These are phyloP conservation scores for Columba janthina DNA, from an alignment of 2,113 vertebrate species.

Conservation along the genomic window DNA sequence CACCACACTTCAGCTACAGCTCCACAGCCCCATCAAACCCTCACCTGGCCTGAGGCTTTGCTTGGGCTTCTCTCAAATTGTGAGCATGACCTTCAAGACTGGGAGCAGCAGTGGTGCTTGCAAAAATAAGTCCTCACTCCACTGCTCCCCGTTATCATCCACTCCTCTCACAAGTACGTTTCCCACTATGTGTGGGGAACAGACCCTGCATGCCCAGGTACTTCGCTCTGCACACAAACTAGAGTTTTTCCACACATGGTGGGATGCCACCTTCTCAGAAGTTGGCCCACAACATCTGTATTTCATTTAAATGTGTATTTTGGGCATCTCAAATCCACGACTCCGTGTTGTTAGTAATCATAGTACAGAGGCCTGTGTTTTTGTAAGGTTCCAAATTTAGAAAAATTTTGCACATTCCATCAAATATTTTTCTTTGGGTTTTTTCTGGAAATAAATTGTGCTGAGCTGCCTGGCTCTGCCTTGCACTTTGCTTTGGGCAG, in stretches of 20 bases:
- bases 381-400: slow-evolving; percentile 57
- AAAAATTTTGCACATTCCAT: slow-evolving; percentile 48
- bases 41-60: not conserved
- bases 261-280: slow-evolving; percentile 27
- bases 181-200: not conserved
- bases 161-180: not conserved
- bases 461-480: slow-evolving; percentile 24
- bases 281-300: not conserved
- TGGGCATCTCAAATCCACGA: slow-evolving; percentile 3
- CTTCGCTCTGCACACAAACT: not conserved
- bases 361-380: slow-evolving; percentile 11
- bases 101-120: not conserved
- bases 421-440: slow-evolving; percentile 59
- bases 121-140: not conserved
- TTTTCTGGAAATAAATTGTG: slow-evolving; percentile 64
- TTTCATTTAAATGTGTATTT: not conserved
- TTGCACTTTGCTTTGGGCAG: not conserved
- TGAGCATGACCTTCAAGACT: not conserved
- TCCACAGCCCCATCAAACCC: not conserved
- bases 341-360: slow-evolving; percentile 16
- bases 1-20: not conserved
- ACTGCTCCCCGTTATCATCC: not conserved
- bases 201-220: not conserved
- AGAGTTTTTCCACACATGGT: not conserved
- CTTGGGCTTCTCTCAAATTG: not conserved